Evolutionary conservation across 2,113 vertebrate genomes (phyloP).

Genomic region (Colius striatus): DNA sequence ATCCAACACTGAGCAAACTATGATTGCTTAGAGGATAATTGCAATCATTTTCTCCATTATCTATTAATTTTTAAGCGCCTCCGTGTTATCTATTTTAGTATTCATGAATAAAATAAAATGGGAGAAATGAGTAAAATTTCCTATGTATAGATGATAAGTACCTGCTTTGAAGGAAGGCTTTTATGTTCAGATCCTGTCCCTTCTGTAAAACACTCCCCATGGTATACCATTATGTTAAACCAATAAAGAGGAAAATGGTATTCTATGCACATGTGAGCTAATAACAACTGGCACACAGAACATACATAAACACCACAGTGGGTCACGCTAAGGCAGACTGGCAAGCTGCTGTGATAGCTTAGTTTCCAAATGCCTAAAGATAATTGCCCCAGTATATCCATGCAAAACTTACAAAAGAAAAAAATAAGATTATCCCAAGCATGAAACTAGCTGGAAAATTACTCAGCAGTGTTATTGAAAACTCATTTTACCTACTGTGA

Average conservation of each 20-base stretch:
- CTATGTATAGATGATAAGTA: background rate
- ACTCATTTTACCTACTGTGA: conserved; percentile 57
- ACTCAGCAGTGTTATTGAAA: conserved; percentile 50
- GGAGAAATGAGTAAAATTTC: background rate
- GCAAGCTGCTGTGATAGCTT: conserved; percentile 64
- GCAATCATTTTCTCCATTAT: background rate
- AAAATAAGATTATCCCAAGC: conserved; percentile 64
- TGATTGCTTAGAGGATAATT: background rate
- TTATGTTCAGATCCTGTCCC: conserved; percentile 22
- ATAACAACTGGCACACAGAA: conserved; percentile 73
- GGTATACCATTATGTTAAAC: conserved; percentile 50
- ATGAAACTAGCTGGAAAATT: conserved; percentile 60
- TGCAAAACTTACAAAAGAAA: conserved; percentile 63
- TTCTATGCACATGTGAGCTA: conserved; percentile 57
- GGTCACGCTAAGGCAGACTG: conserved; percentile 37
- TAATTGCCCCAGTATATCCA: conserved; percentile 56
- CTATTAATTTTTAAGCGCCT: background rate
- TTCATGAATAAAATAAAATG: conserved; percentile 7
- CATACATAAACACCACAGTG: conserved; percentile 69
- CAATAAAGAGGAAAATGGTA: conserved; percentile 65
- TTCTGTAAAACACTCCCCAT: conserved; percentile 30
- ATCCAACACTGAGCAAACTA: background rate
- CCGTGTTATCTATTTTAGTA: background rate
- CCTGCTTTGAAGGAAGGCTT: conserved; percentile 17
- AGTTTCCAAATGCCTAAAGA: conserved; percentile 57